Conservation (phyloP, 1,140 invertebrate species). For the Camponotus pennsylvanicus region DNA sequence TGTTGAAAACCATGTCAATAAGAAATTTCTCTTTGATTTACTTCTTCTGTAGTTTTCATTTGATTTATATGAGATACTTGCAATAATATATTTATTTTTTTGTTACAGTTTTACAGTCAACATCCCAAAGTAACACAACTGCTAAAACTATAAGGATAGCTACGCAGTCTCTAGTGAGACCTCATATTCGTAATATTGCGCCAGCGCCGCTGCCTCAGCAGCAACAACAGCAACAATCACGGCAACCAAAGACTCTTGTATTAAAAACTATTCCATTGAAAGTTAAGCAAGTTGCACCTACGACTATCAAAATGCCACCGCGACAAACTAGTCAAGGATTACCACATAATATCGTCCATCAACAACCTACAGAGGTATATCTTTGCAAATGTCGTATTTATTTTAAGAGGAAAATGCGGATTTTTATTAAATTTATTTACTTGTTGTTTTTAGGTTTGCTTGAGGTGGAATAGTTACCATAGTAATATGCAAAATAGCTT, state of each 20-base stretch:
- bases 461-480: slow-evolving; percentile 96
- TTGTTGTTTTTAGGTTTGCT: slow-evolving; percentile 88
- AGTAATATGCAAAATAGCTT: slow-evolving; percentile 93
- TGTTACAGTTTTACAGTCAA: slow-evolving; percentile 76
- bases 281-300: slow-evolving; percentile 82
- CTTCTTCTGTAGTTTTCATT: not conserved
- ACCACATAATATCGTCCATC: slow-evolving; percentile 78
- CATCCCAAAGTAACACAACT: slow-evolving; percentile 67
- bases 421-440: not conserved
- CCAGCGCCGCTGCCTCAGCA: slow-evolving; percentile 73
- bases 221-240: slow-evolving; percentile 72
- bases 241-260: slow-evolving; percentile 82
- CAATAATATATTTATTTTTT: not conserved
- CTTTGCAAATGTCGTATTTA: not conserved
- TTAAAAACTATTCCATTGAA: slow-evolving; percentile 84
- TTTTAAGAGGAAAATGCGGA: not conserved
- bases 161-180: slow-evolving; percentile 78
- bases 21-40: too few species aligned
- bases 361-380: slow-evolving; percentile 82
- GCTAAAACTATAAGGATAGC: slow-evolving; percentile 80
- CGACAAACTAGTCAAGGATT: slow-evolving; percentile 70
- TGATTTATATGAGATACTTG: not conserved
- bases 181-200: slow-evolving; percentile 80
- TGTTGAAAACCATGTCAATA: too few species aligned
- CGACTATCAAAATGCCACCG: slow-evolving; percentile 81